These are phyloP conservation scores for Dyspetes luteomarginatus DNA, from an alignment of 2,888 invertebrate species.

Conservation along the genomic window DNA sequence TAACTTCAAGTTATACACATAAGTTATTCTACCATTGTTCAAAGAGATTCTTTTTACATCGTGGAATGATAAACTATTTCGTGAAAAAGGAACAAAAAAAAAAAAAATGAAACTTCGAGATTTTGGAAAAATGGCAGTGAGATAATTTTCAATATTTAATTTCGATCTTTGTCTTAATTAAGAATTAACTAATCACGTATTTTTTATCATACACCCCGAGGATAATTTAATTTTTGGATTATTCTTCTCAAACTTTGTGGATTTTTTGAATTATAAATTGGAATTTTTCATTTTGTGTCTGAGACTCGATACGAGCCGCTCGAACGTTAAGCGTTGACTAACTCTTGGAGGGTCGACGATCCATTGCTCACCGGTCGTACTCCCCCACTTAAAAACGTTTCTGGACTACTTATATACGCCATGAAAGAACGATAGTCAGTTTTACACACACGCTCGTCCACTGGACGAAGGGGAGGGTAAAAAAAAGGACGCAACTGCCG, in stretches of 20 bases:
- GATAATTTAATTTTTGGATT: not conserved
- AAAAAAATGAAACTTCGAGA: not conserved
- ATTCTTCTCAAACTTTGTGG: conserved; percentile 1
- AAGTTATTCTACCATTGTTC: not conserved
- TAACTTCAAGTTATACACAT: not conserved
- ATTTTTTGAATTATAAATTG: conserved; percentile 14
- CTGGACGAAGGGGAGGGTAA: conserved; percentile 29
- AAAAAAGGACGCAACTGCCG: conserved; percentile 44
- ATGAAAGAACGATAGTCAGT: conserved; percentile 40
- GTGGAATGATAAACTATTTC: not conserved
- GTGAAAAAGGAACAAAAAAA: no score
- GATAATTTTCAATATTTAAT: not conserved
- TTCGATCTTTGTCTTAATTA: not conserved
- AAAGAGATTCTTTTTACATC: not conserved
- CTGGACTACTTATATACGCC: conserved; percentile 36
- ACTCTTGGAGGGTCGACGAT: conserved; percentile 76
- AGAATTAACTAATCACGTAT: not conserved
- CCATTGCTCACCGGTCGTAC: conserved; percentile 74
- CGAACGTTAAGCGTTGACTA: conserved; percentile 77
- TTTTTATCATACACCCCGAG: no score
- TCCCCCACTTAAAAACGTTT: conserved; percentile 66
- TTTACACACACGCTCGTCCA: conserved; percentile 40
- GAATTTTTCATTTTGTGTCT: conserved; percentile 33
- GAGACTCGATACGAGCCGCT: conserved; percentile 65
- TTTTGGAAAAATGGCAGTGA: not conserved